phyloP scores from a whole-genome alignment of 2,797 vertebrate genomes.

The Schizopygopsis malacanthus region DNA sequence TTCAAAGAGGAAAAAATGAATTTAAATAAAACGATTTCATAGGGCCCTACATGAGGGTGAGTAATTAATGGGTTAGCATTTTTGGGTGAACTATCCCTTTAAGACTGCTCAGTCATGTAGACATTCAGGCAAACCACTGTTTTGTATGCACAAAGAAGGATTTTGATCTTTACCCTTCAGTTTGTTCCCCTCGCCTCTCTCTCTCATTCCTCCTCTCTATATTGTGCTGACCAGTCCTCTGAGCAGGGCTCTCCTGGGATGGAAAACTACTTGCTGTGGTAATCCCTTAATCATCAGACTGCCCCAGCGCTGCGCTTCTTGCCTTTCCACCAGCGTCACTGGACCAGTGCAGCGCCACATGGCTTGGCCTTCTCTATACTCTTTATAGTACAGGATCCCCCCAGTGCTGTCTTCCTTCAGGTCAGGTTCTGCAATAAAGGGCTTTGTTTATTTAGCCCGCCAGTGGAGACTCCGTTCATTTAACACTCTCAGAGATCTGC shows the following conservation, averaged over 20 bases:
- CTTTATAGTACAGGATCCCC: not conserved
- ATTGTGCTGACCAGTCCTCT: constrained; percentile 37
- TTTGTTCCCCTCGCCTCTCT: constrained; percentile 15
- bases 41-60: not conserved
- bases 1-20: no score
- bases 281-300: constrained; percentile 79
- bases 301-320: constrained; percentile 13
- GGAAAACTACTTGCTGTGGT: constrained; percentile 74
- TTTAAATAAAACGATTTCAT: no score
- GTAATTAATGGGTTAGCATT: not conserved
- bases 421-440: constrained; percentile 16
- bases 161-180: constrained; percentile 22
- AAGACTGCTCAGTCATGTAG: not conserved
- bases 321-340: not conserved
- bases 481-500: not conserved
- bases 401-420: not conserved
- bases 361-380: constrained; percentile 5
- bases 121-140: not conserved
- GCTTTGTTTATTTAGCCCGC: not conserved
- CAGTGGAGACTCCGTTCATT: not conserved
- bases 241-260: constrained; percentile 66
- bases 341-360: not conserved
- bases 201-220: constrained; percentile 42
- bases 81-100: not conserved
- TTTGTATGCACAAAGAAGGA: not conserved